Conservation (phyloP, 2,113 vertebrate genomes). For the Thryonomys swinderianus region DNA sequence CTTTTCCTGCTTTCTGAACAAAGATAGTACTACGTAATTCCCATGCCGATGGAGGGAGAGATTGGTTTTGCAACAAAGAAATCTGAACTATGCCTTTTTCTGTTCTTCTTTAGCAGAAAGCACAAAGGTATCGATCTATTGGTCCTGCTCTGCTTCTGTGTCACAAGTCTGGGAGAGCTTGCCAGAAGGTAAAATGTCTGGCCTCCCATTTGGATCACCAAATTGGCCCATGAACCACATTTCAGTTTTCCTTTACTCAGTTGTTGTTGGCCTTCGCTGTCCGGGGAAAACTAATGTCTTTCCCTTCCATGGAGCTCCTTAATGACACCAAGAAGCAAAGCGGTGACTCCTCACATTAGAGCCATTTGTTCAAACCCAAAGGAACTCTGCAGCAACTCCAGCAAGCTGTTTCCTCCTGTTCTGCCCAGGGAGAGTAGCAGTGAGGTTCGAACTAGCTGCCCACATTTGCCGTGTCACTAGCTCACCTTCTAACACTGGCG, state of each 20-base stretch:
- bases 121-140: conserved; percentile 35
- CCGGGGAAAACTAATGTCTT: conserved; percentile 73
- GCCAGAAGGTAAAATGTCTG: conserved; percentile 57
- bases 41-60: conserved; percentile 19
- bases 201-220: conserved; percentile 65
- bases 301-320: conserved; percentile 65
- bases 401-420: conserved; percentile 47
- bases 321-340: conserved; percentile 59
- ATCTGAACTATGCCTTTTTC: conserved; percentile 43
- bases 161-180: conserved; percentile 60
- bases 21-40: conserved; percentile 47
- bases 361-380: conserved; percentile 69
- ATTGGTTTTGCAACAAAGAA: conserved; percentile 63
- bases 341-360: conserved; percentile 69
- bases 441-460: background rate
- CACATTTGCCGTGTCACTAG: background rate
- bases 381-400: conserved; percentile 42
- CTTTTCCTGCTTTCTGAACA: conserved; percentile 65
- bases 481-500: background rate
- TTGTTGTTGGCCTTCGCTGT: conserved; percentile 59
- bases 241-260: conserved; percentile 56
- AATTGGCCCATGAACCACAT: conserved; percentile 68
- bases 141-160: conserved; percentile 47
- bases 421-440: background rate
- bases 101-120: conserved; percentile 28